Evolutionary conservation across 2,888 invertebrate species (phyloP).

Genomic region (Drosophila meridiana): DNA sequence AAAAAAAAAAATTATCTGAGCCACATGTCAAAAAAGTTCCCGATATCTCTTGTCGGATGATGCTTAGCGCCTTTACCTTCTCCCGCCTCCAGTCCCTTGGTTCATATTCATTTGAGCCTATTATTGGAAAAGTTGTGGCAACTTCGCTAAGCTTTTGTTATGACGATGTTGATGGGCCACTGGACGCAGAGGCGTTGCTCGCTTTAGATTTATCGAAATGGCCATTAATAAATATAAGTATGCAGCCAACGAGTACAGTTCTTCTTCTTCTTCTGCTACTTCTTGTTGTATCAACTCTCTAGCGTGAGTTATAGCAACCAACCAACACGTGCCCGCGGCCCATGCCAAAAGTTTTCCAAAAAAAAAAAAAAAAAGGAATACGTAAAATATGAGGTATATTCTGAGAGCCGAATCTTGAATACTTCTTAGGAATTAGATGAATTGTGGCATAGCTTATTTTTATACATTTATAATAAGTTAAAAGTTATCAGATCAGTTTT

Average conservation of each 20-base stretch:
- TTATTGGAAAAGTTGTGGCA: constrained; percentile 78
- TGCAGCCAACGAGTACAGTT: constrained; percentile 43
- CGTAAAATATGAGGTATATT: background rate
- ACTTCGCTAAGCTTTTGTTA: constrained; percentile 77
- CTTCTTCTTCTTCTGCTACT: constrained; percentile 26
- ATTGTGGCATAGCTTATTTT: background rate
- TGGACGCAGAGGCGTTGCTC: constrained; percentile 43
- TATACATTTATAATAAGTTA: background rate
- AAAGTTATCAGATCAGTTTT: background rate
- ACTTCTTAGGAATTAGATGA: constrained; percentile 1
- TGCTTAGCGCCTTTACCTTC: constrained; percentile 26
- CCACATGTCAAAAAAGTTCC: constrained; percentile 62
- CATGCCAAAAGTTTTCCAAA: constrained; percentile 34
- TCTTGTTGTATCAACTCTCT: constrained; percentile 59
- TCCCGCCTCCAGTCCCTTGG: constrained; percentile 1
- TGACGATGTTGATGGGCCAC: constrained; percentile 63
- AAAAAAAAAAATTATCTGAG: constrained; percentile 46
- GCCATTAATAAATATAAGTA: constrained; percentile 76
- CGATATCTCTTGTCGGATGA: constrained; percentile 46
- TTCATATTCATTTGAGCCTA: constrained; percentile 76
- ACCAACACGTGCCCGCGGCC: constrained; percentile 53
- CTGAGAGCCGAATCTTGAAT: constrained; percentile 1
- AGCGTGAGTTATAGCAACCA: constrained; percentile 44
- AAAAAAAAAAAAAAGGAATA: constrained; percentile 1
- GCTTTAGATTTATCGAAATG: constrained; percentile 67